Base-by-base conservation (phyloP, 2,888 invertebrate genomes). In the Tribolium freemani region DNA sequence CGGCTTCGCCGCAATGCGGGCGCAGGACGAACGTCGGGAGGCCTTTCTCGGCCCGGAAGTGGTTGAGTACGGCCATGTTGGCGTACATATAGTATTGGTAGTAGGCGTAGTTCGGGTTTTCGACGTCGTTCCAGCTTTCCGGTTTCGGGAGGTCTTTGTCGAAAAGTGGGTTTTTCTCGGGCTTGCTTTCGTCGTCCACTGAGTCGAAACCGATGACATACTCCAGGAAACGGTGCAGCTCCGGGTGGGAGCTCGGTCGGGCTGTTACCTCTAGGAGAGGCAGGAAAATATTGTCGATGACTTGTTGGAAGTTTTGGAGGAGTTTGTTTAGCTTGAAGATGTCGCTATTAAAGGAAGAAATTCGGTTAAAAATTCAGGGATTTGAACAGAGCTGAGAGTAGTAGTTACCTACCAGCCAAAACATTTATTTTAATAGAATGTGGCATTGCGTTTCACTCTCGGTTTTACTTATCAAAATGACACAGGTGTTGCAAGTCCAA, bases 11-110 rank as follows among this genome's bases (percentile, higher is more conserved):
- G 84, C 98, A 99, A 88, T 99, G 99, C 1, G 99, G 99, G 2
- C 99, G 92, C 75, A 99, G 88, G 21, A 97, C 96, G 84, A 99
- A 97, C 0, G 98, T 96, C 84, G 97, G 96, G 76, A 99, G 86
- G 0, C 97, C 97, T 82, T 96, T 93, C 82, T 96, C 94, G 80
- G 81, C 83, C 69, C 87, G 80, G 86, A 98, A 96, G 82, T 97
- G 95, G 88, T 99, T 99, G 66, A 99, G 89, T 51, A 97, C 96
- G 16, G 95, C 92, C 87, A 99, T 93, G 87, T 99, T 99, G 68
- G 98, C 97, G 87, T 95, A 99, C 93, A 97, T 98, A 86, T 98
- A 99, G 89, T 97, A 99, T 74, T 97, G 92, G 85, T 99, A 99
- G 88, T 99, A 99, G 4, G 95, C 95, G 87, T 99, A 99, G 0